phyloP scores from a whole-genome alignment of 2,888 invertebrate species.

The Drosophila lacicola region DNA sequence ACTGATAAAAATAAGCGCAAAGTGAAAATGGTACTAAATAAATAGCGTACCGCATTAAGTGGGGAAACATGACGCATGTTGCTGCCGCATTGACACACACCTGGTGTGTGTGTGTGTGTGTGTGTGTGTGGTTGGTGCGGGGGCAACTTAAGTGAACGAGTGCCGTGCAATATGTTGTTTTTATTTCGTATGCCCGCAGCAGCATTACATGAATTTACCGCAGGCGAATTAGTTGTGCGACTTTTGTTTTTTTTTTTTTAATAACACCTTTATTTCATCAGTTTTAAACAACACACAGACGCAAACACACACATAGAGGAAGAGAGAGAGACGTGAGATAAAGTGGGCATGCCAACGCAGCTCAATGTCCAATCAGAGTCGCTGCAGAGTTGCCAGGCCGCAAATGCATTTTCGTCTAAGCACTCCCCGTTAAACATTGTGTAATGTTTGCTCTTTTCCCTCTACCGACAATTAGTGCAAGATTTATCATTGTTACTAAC shows the following conservation, averaged over 20 bases:
- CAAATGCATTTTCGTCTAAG: conserved; percentile 32
- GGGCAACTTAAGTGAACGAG: not conserved
- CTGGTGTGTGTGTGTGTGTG: conserved; percentile 35
- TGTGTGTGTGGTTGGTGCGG: conserved; percentile 23
- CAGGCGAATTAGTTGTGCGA: conserved; percentile 9
- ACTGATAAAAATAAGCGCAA: conserved; percentile 50
- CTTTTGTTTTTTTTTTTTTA: no score
- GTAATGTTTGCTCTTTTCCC: conserved; percentile 41
- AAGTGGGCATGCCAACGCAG: conserved; percentile 55
- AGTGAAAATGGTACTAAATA: conserved; percentile 56
- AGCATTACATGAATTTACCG: conserved; percentile 7
- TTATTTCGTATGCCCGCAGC: conserved; percentile 8
- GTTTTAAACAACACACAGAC: conserved; percentile 16
- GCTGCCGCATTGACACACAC: conserved; percentile 40
- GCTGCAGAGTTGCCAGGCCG: conserved; percentile 50
- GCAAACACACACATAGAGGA: not conserved
- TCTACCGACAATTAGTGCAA: conserved; percentile 41
- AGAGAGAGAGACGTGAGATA: conserved; percentile 14
- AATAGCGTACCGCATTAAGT: conserved; percentile 52
- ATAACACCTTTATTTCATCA: conserved; percentile 48
- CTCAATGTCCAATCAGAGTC: conserved; percentile 56
- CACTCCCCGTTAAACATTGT: conserved; percentile 39
- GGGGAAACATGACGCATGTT: conserved; percentile 69
- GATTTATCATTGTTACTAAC: conserved; percentile 42
- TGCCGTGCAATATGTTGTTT: conserved; percentile 29